Evolutionary conservation across 2,113 vertebrate genomes (phyloP).

Genomic region (Tenrec ecaudatus): DNA sequence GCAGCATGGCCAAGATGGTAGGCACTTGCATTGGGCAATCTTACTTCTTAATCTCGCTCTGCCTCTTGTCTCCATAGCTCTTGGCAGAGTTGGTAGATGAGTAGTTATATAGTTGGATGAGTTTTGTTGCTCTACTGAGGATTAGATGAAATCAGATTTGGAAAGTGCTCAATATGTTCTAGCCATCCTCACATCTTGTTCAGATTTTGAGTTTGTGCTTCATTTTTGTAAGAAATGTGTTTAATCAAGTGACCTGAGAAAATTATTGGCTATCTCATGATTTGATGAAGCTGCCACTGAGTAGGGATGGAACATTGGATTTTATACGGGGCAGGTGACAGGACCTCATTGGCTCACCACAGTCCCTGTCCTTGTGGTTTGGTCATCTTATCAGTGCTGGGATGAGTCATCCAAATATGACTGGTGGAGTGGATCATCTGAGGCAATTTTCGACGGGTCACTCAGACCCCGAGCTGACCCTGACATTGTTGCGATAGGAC

Average conservation of each 20-base stretch:
- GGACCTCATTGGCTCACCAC: too few relatives aligned
- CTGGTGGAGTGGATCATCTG: too few relatives aligned
- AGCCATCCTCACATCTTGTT: background rate
- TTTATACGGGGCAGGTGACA: too few relatives aligned
- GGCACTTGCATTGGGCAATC: rapidly evolving
- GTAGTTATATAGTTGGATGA: too few relatives aligned
- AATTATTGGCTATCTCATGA: background rate
- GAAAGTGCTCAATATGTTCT: background rate
- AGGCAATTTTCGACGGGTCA: too few relatives aligned
- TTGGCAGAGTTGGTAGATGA: background rate
- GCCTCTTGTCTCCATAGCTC: background rate
- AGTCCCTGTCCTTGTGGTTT: too few relatives aligned
- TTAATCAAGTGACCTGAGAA: conserved; percentile 37
- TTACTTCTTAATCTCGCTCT: background rate
- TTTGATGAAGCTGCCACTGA: too few relatives aligned
- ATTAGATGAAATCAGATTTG: background rate
- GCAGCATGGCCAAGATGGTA: background rate
- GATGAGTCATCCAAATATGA: too few relatives aligned
- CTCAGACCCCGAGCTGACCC: too few relatives aligned
- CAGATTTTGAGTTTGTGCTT: conserved; percentile 22
- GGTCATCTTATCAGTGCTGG: too few relatives aligned
- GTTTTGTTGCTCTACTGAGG: background rate
- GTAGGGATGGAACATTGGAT: too few relatives aligned
- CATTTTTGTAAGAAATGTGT: background rate
- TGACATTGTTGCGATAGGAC: background rate